phyloP scores from a whole-genome alignment of 2,113 vertebrate species.

The Neolamprologus modestus region DNA sequence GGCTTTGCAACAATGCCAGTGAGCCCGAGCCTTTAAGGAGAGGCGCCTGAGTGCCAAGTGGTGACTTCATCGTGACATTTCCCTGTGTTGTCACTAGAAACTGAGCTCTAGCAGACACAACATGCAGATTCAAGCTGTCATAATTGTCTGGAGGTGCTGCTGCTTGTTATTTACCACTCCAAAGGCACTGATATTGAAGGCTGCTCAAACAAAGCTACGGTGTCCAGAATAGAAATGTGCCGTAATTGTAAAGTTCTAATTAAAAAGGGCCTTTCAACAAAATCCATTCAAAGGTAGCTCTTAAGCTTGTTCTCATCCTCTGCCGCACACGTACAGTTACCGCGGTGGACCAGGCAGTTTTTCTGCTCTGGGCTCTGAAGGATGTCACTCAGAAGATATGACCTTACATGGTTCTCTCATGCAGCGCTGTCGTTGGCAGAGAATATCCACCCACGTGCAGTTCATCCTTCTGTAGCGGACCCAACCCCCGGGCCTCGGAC shows the following conservation, averaged over 20 bases:
- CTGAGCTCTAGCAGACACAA: slow-evolving; percentile 15
- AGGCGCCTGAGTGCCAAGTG: slow-evolving; percentile 17
- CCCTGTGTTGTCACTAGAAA: slow-evolving; percentile 42
- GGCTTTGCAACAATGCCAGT: background rate
- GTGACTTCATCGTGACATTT: slow-evolving; percentile 57
- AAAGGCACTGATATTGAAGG: background rate
- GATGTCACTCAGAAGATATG: background rate
- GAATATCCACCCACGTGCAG: background rate
- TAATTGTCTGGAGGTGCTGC: background rate
- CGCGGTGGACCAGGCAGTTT: too few relatives aligned
- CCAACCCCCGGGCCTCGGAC: accelerated
- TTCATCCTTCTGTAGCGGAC: background rate
- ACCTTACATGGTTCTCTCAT: accelerated
- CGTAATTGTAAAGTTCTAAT: background rate
- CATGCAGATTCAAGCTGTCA: background rate
- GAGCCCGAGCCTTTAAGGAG: slow-evolving; percentile 4
- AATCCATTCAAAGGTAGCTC: background rate
- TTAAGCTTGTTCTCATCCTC: background rate
- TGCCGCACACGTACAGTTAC: background rate
- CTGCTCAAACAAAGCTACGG: background rate
- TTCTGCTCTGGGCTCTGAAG: background rate
- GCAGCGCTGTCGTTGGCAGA: background rate
- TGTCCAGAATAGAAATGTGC: background rate
- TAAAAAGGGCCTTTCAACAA: background rate
- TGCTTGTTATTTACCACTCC: background rate